Percentiles rank a stretch among this genome's conserved stretches.
Conservation (phyloP, 1,140 invertebrate species). For the Homalodisca vitripennis region DNA sequence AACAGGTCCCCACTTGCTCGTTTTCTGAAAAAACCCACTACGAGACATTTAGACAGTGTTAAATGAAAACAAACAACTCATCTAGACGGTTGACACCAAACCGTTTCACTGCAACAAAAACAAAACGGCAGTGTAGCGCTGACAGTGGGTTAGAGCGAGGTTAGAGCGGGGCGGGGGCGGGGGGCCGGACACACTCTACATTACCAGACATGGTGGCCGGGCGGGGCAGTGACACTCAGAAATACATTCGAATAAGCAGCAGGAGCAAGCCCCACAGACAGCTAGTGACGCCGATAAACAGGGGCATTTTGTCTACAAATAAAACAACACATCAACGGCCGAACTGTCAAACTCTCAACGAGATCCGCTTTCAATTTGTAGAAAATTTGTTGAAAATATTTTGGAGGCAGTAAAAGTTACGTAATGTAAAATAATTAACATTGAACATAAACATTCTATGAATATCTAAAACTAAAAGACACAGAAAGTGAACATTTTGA, state of each 20-base stretch:
- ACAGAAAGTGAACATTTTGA: too few relatives aligned
- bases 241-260: constrained; percentile 68
- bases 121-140: background rate
- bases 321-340: constrained; percentile 10
- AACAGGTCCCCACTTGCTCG: too few relatives aligned
- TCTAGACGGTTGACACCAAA: constrained; percentile 2
- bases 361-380: background rate
- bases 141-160: background rate
- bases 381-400: too few relatives aligned
- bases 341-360: background rate
- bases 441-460: too few relatives aligned
- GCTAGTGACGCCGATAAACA: constrained; percentile 69
- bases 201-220: constrained; percentile 37
- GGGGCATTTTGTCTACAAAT: constrained; percentile 64
- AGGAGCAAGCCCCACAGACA: constrained; percentile 73
- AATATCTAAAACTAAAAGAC: too few relatives aligned
- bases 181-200: constrained; percentile 33
- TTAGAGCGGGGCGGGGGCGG: background rate
- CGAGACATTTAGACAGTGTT: background rate
- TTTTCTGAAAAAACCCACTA: too few relatives aligned
- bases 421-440: too few relatives aligned
- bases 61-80: constrained; percentile 14
- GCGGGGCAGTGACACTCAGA: constrained; percentile 52
- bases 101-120: constrained; percentile 18
- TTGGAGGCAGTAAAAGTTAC: too few relatives aligned